Base-by-base conservation (phyloP, 2,888 invertebrate species). In the Melinopterus prodromus region DNA sequence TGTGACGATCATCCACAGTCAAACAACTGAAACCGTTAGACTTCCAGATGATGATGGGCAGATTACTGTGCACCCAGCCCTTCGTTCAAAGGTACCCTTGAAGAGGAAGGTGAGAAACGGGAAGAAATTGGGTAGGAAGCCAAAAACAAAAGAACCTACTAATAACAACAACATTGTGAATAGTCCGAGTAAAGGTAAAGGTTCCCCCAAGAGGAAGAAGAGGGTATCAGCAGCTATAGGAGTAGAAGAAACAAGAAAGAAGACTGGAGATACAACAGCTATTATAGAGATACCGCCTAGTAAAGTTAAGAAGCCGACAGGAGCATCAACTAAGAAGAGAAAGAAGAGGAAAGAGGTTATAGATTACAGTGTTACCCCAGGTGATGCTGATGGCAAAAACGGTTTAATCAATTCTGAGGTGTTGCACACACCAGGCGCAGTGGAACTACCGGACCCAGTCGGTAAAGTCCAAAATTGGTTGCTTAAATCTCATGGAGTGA, bases 391-490 rank as follows among this genome's bases (percentile, higher is more conserved):
- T 74, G 88, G 86, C 69, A 92, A 91, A 84, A 92, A 92, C 83
- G 91, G 90, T 6, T 89, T 90, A 79, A 82, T 86, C 76, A 86
- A 83, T 79, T 87, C 88, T 0, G 90, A 90, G 38, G 91, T 92
- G 84, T 90, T 92, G 15, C 90, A 88, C 82, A 85, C 86, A 79
- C 86, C 86, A 12, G 84, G 88, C 77, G 87, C 88, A 1, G 87
- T 88, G 4, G 90, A 90, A 82, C 89, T 89, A 81, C 85, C 90
- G 0, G 92, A 92, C 86, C 91, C 92, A 86, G 89, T 94, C 81
- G 94, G 94, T 16, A 96, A 96, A 89, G 96, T 96, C n/a, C 95
- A 96, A 85, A 95, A 95, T 84, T 96, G 96, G 96, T 89, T 96
- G 78, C 88, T 96, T 78, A 95, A 95, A 82, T 95, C 95, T 0